Conservation (phyloP, 2,113 vertebrate genomes). For the Halichoerus grypus region DNA sequence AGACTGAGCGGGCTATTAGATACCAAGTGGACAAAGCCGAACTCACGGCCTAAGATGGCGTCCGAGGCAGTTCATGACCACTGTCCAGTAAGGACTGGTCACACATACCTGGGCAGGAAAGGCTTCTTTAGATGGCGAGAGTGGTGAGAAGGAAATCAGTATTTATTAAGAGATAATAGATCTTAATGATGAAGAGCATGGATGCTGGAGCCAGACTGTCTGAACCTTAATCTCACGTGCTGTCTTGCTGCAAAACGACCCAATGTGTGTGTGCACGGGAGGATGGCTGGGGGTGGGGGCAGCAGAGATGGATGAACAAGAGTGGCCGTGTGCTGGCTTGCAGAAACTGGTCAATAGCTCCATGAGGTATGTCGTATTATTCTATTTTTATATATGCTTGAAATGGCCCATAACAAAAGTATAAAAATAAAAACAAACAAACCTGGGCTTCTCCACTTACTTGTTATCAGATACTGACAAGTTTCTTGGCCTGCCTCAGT, state of each 20-base stretch:
- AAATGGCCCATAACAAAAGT: neutral
- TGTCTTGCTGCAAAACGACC: neutral
- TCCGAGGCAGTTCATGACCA: neutral
- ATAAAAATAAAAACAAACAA: neutral
- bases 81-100: neutral
- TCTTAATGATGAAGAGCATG: neutral
- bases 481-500: neutral
- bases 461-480: neutral
- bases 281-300: neutral
- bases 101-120: neutral
- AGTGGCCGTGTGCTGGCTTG: neutral
- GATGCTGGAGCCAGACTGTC: neutral
- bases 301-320: neutral
- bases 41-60: neutral
- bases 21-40: neutral
- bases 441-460: neutral
- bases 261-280: accelerated
- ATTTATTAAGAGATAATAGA: neutral
- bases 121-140: neutral
- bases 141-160: neutral
- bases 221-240: neutral
- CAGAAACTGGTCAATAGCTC: neutral
- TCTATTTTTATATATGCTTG: neutral
- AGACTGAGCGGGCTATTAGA: neutral
- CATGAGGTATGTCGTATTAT: neutral